Percentiles rank a stretch among this genome's conserved stretches.
phyloP scores from a whole-genome alignment of 2,797 vertebrate genomes.

The Sebastes vulpes region DNA sequence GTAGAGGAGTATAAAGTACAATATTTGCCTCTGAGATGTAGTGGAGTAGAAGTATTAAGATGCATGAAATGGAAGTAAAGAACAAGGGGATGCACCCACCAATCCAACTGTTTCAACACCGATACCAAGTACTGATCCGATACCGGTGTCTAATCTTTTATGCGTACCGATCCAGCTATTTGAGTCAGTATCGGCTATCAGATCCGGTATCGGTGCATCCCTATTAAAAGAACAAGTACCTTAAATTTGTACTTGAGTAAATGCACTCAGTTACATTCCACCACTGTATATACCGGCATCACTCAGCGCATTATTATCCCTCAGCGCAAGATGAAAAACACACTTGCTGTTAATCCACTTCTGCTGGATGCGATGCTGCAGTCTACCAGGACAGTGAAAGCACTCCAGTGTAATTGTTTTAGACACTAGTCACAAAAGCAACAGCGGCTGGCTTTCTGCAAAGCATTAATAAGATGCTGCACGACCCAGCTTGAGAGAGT shows the following conservation, averaged over 20 bases:
- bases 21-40: too few relatives aligned
- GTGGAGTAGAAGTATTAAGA: too few relatives aligned
- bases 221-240: too few relatives aligned
- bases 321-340: neutral
- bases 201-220: too few relatives aligned
- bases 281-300: neutral
- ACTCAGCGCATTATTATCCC: neutral
- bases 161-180: too few relatives aligned
- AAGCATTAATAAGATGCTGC: conserved; percentile 18
- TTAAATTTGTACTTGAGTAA: neutral
- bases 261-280: neutral
- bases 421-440: conserved; percentile 26
- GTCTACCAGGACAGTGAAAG: conserved; percentile 16
- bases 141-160: too few relatives aligned
- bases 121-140: too few relatives aligned
- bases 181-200: too few relatives aligned
- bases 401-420: conserved; percentile 17
- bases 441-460: neutral
- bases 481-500: neutral
- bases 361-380: conserved; percentile 27
- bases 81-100: too few relatives aligned
- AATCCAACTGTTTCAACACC: too few relatives aligned
- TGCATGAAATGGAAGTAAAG: too few relatives aligned
- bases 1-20: too few relatives aligned
- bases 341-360: conserved; percentile 8